These are phyloP conservation scores for Petrocephalus sullivani DNA, from an alignment of 2,797 vertebrate species.

Conservation along the genomic window DNA sequence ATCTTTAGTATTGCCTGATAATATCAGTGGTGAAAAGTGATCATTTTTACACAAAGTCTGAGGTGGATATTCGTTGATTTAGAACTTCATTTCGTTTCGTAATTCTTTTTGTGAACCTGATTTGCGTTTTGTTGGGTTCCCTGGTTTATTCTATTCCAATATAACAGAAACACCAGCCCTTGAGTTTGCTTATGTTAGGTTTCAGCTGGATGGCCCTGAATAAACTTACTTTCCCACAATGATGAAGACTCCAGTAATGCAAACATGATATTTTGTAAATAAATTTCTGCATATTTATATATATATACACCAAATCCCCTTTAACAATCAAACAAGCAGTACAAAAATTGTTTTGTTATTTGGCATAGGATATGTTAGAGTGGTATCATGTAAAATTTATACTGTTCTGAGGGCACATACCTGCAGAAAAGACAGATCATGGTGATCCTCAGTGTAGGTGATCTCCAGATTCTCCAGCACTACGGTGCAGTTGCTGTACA, in stretches of 20 bases:
- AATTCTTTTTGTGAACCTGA: background rate
- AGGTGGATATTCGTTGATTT: background rate
- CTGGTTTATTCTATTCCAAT: background rate
- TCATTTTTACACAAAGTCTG: background rate
- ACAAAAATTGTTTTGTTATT: background rate
- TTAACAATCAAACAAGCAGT: background rate
- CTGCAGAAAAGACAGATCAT: conserved; percentile 83
- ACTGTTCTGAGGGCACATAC: conserved; percentile 50
- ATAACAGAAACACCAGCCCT: background rate
- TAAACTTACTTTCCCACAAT: background rate
- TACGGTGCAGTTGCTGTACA: conserved; percentile 90
- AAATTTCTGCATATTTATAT: background rate
- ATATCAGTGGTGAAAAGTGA: background rate
- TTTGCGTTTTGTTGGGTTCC: background rate
- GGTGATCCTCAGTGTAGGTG: conserved; percentile 69
- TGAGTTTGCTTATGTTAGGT: background rate
- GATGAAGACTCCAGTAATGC: background rate
- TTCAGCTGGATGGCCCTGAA: background rate
- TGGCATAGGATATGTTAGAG: background rate
- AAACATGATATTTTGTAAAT: background rate
- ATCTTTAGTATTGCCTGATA: background rate
- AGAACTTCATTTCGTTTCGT: background rate
- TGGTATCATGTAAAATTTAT: background rate
- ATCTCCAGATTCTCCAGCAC: conserved; percentile 92
- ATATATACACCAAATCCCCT: background rate